These are phyloP conservation scores for Oryzaephilus surinamensis DNA, from an alignment of 1,140 invertebrate genomes.

Conservation along the genomic window DNA sequence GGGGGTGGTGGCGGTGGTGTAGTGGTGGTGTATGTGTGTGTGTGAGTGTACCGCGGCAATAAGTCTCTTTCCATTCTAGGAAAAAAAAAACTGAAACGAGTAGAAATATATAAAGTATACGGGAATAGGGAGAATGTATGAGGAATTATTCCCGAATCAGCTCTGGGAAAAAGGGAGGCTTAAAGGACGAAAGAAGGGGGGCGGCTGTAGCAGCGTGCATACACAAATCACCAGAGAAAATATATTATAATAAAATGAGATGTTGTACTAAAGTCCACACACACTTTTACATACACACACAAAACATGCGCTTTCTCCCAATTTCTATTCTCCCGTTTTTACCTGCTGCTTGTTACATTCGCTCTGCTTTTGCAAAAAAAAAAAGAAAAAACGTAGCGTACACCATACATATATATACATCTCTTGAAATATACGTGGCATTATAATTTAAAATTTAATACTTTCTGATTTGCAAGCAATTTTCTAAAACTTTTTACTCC, in stretches of 20 bases:
- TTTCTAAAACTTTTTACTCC: slow-evolving; percentile 2
- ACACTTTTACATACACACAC: too few species aligned
- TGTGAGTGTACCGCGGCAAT: too few species aligned
- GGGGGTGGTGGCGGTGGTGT: neutral
- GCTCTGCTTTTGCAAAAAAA: slow-evolving; percentile 1
- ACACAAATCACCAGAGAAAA: slow-evolving; percentile 34
- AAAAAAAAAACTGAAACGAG: slow-evolving; percentile 22
- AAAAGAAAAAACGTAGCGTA: neutral
- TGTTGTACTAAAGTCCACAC: slow-evolving; percentile 26
- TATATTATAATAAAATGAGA: slow-evolving; percentile 34
- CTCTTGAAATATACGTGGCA: slow-evolving; percentile 1
- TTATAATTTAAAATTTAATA: slow-evolving; percentile 12
- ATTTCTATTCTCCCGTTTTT: neutral
- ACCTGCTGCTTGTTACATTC: neutral
- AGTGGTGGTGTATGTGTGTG: too few species aligned
- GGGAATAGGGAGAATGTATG: slow-evolving; percentile 27
- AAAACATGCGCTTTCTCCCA: slow-evolving; percentile 18
- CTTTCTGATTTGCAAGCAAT: slow-evolving; percentile 1
- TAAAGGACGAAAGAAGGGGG: slow-evolving; percentile 22
- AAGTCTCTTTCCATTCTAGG: slow-evolving; percentile 22
- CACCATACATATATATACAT: neutral
- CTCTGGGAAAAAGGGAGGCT: slow-evolving; percentile 22
- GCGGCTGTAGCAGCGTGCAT: slow-evolving; percentile 19
- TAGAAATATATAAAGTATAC: slow-evolving; percentile 22
- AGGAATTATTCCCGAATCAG: slow-evolving; percentile 33